Evolutionary conservation across 2,113 vertebrate species (phyloP).

Genomic region (Pimephales promelas): DNA sequence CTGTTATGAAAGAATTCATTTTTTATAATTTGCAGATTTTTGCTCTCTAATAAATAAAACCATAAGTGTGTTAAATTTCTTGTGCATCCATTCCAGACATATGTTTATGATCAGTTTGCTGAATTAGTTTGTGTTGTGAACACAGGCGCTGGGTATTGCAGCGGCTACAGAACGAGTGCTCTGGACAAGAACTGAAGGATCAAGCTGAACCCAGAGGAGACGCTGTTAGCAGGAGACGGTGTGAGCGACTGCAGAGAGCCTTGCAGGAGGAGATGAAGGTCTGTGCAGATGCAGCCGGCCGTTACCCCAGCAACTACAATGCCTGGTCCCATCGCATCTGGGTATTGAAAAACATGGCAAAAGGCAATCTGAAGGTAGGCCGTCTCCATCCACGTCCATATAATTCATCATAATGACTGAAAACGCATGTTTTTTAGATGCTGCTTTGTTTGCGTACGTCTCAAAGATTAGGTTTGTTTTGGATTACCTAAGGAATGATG

Average conservation of each 20-base stretch:
- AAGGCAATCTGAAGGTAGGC: slow-evolving; percentile 87
- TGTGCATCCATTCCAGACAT: not conserved
- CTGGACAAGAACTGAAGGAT: slow-evolving; percentile 74
- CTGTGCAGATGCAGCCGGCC: slow-evolving; percentile 88
- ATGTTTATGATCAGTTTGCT: not conserved
- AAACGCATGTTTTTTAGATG: not conserved
- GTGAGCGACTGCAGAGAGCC: slow-evolving; percentile 77
- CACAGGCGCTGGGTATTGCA: slow-evolving; percentile 93
- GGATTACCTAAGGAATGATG: not conserved
- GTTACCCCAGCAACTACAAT: slow-evolving; percentile 97
- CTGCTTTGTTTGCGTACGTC: not conserved
- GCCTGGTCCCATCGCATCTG: slow-evolving; percentile 99
- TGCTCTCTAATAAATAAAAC: not conserved
- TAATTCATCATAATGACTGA: not conserved
- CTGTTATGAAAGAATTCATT: not conserved
- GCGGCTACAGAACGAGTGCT: slow-evolving; percentile 81
- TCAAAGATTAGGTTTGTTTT: slow-evolving; percentile 2
- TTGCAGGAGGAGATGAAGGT: slow-evolving; percentile 91
- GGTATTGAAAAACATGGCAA: slow-evolving; percentile 91
- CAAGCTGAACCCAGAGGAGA: slow-evolving; percentile 64
- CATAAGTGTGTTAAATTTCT: not conserved
- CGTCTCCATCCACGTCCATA: too few species aligned
- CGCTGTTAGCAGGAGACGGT: slow-evolving; percentile 53
- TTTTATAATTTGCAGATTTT: too few species aligned
- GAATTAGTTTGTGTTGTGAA: not conserved